These are phyloP conservation scores for Adoxophyes honmai DNA, from an alignment of 1,140 invertebrate genomes.

Conservation along the genomic window DNA sequence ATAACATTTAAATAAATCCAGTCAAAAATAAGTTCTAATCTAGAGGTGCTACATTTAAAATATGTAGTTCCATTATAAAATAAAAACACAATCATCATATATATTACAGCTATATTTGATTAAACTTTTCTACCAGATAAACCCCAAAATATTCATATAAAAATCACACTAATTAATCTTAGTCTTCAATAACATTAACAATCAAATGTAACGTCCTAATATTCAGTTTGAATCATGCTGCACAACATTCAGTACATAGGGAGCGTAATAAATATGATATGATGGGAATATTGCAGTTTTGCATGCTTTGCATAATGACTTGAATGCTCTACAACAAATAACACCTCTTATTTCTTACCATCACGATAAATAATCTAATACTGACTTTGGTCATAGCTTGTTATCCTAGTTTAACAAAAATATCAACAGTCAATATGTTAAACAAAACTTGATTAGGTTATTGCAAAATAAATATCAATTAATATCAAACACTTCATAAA, in stretches of 20 bases:
- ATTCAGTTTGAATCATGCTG: conserved; percentile 40
- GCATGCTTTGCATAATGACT: conserved; percentile 53
- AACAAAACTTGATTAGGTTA: conserved; percentile 51
- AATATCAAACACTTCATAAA: conserved; percentile 57
- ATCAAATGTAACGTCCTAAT: conserved; percentile 65
- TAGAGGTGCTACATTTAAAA: conserved; percentile 6
- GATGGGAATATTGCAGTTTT: conserved; percentile 58
- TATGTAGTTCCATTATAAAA: conserved; percentile 29
- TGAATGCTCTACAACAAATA: conserved; percentile 53
- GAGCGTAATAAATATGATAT: conserved; percentile 60
- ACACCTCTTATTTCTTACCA: conserved; percentile 48
- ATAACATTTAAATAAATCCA: conserved; percentile 25
- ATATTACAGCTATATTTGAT: conserved; percentile 68
- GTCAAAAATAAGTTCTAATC: conserved; percentile 29
- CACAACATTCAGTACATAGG: conserved; percentile 50
- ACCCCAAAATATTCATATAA: conserved; percentile 77
- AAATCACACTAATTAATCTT: conserved; percentile 72
- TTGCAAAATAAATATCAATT: conserved; percentile 69
- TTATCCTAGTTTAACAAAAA: conserved; percentile 75
- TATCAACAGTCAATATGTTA: conserved; percentile 74
- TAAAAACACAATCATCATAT: conserved; percentile 43
- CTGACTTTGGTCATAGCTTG: conserved; percentile 77
- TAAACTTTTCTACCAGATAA: conserved; percentile 75
- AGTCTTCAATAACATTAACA: conserved; percentile 72
- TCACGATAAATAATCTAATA: conserved; percentile 67